Evolutionary conservation across 2,888 invertebrate species (phyloP), one percentile per base, ranked within the genome.

Genomic region (Neelides folsomi): DNA sequence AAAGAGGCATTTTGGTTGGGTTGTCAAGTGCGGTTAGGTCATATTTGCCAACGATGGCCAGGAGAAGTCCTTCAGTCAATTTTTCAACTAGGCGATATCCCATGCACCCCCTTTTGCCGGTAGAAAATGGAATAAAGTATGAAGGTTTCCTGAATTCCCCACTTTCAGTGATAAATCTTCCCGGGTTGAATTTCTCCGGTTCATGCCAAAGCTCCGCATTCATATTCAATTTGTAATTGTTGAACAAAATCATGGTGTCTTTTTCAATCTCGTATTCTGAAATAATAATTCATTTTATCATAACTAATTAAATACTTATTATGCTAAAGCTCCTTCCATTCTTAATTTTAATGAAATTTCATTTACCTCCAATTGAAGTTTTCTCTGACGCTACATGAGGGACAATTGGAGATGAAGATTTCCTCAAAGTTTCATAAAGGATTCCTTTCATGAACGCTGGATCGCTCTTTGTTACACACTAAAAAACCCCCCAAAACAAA

Each of bases 381-480:
- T 84, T 80, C 63, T 80, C 78, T 1, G 83, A 84, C 0, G 89
- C 86, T 0, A 87, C 87, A 67, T 89, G 89, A 0, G 90, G 90
- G 0, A 90, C 89, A 53, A 90, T 89, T 0, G 90, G 89, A 0
- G 89, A 89, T 0, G 87, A 86, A 0, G 84, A 79, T 49, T 80
- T 79, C 47, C 90, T 71, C 1, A 89, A 70, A 1, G 85, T 81
- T 72, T 90, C 90, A 63, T 82, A 76, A 12, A 89, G 77, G 0
- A 84, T 81, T 0, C 86, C 86, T 71, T 86, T 83, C 0, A 86
- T 86, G 68, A 83, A 88, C 0, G 2, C 53, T 18, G 52, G 37
- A 55, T 60, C 58, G 9, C 51, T 44, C 8, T 52, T 47, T 38
- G 55, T 47, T 15, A 57, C 54, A 42, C 50, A 59, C 47, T 60